phyloP scores from a whole-genome alignment of 2,113 vertebrate species.

The Sander vitreus region DNA sequence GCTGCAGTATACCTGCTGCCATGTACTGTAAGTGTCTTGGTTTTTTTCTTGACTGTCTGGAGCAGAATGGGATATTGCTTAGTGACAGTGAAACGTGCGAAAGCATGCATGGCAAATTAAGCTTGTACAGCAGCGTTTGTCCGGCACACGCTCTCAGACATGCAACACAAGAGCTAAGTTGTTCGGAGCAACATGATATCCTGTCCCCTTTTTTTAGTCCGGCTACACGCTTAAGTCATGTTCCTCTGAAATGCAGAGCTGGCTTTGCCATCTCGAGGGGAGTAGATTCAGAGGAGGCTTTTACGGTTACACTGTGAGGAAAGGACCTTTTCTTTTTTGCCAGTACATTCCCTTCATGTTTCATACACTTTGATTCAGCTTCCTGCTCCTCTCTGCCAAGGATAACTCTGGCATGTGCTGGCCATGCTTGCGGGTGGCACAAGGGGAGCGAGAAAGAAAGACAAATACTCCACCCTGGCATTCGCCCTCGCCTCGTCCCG shows the following conservation, averaged over 20 bases:
- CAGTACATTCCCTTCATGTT: slow-evolving; percentile 65
- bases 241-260: slow-evolving; percentile 48
- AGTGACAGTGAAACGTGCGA: slow-evolving; percentile 19
- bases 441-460: slow-evolving; percentile 59
- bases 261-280: slow-evolving; percentile 11
- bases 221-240: slow-evolving; percentile 49
- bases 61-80: slow-evolving; percentile 26
- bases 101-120: slow-evolving; percentile 38
- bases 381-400: slow-evolving; percentile 71
- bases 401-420: slow-evolving; percentile 74
- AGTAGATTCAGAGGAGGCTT: slow-evolving; percentile 22
- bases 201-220: slow-evolving; percentile 52
- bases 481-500: slow-evolving; percentile 47
- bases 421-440: slow-evolving; percentile 75
- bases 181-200: slow-evolving; percentile 68
- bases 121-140: slow-evolving; percentile 25
- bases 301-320: slow-evolving; percentile 1
- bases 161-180: slow-evolving; percentile 52
- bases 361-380: slow-evolving; percentile 64
- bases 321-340: slow-evolving; percentile 12
- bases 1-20: slow-evolving; percentile 4
- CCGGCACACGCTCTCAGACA: slow-evolving; percentile 45
- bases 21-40: not conserved
- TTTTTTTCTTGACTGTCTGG: slow-evolving; percentile 12
- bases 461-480: slow-evolving; percentile 81